These are phyloP conservation scores for Bombus confusus DNA, from an alignment of 1,140 invertebrate genomes.

Conservation along the genomic window DNA sequence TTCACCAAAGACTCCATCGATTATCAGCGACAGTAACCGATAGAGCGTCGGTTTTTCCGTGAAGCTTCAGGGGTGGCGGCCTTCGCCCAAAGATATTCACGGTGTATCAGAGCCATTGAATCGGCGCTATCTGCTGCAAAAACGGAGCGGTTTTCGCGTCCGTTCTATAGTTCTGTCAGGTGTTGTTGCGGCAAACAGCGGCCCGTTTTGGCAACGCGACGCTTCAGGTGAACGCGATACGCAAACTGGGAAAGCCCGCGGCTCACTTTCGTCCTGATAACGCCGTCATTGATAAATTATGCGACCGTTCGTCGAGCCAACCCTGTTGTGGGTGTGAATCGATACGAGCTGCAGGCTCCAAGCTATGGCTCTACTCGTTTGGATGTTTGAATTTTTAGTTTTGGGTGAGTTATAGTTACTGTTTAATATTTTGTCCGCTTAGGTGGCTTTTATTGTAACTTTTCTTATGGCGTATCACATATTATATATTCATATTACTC, in stretches of 20 bases:
- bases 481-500: no score
- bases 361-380: not conserved
- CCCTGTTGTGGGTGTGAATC: not conserved
- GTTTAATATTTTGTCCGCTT: no score
- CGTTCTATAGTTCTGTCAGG: conserved; percentile 30
- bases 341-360: not conserved
- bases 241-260: conserved; percentile 46
- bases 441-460: no score
- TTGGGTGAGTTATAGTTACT: not conserved
- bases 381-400: not conserved
- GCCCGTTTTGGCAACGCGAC: conserved; percentile 38
- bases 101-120: conserved; percentile 42
- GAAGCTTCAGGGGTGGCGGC: not conserved
- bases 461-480: no score
- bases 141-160: conserved; percentile 13
- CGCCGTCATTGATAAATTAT: conserved; percentile 52
- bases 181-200: conserved; percentile 20
- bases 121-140: conserved; percentile 31
- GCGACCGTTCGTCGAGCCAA: conserved; percentile 13
- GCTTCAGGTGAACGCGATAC: conserved; percentile 46
- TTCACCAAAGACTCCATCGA: conserved; percentile 3
- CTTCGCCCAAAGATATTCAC: conserved; percentile 27
- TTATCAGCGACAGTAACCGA: conserved; percentile 3
- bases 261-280: conserved; percentile 47
- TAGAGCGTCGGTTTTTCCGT: not conserved